Conservation (phyloP, 2,113 vertebrate species). For the Crypturellus undulatus region DNA sequence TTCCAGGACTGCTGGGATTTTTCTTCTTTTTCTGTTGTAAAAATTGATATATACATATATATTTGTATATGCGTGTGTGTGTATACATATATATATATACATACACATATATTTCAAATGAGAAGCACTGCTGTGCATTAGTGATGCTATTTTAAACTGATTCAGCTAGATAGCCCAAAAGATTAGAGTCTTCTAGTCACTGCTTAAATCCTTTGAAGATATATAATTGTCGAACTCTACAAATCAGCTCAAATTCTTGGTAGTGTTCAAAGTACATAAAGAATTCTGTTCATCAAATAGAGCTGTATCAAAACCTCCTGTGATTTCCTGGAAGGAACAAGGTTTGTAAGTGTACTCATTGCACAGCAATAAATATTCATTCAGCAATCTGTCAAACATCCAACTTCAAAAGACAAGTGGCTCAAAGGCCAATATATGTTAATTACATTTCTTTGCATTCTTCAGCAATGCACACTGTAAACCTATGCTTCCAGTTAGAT, state of each 20-base stretch:
- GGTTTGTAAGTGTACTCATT: constrained; percentile 33
- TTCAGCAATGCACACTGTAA: background rate
- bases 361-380: constrained; percentile 45
- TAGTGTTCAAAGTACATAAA: background rate
- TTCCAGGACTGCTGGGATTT: background rate
- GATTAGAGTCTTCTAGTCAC: background rate
- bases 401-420: constrained; percentile 32
- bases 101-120: background rate
- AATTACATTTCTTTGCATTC: constrained; percentile 18
- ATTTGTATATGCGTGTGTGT: too few relatives aligned
- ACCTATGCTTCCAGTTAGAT: background rate
- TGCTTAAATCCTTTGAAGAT: background rate
- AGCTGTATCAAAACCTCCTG: background rate
- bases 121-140: background rate
- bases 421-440: constrained; percentile 9
- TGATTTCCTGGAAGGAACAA: constrained; percentile 36
- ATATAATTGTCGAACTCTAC: background rate
- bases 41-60: background rate
- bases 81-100: too few relatives aligned
- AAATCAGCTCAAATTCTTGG: background rate
- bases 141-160: background rate
- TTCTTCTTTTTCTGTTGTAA: background rate
- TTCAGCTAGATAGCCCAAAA: background rate
- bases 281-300: background rate
- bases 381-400: constrained; percentile 16